Base-by-base conservation (phyloP, 1,140 invertebrate species). In the Diplogasteroides magnus region DNA sequence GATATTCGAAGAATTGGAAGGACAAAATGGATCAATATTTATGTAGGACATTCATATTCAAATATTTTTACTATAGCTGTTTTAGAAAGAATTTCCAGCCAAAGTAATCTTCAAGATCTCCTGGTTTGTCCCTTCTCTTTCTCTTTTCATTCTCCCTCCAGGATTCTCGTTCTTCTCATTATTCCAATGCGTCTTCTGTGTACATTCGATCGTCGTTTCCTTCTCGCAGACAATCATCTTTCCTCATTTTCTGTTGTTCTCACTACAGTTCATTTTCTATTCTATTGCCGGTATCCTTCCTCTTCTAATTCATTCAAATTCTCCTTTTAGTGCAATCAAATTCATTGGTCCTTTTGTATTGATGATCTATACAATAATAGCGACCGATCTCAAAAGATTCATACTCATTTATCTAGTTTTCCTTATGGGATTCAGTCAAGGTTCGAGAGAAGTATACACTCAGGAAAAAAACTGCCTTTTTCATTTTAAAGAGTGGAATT, bases 321-420 rank as follows among this genome's bases (percentile, higher is more conserved):
- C 59, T 76, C 68, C 79, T 85, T 86, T 70, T 83, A 93, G 94
- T 79, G 94, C 94, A 28, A 95, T 98, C 83, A 94, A 95, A 83
- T 94, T 94, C 0, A 93, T 98, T 0, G 95, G 95, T 1, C 94
- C 95, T 3, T 97, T 98, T 88, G 94, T 98, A 2, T 93, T 97
- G 64, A 98, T 98, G 95, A 95, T 98, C 75, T 97, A 98, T 84
- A 88, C 93, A 75, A 98, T 98, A 92, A 90, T 98, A 26, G 91
- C 91, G 86, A 93, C 92, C 71, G 95, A 98, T 85, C 84, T 98
- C 23, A 84, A 96, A 6, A 87, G 94, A 76, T 98, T 98, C 84
- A 92, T 94, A 56, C 91, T 90, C 31, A 97, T 98, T 79, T 98
- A 97, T 83, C 85, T 93, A 58, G 91, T 98, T 0, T 97, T 98